Conservation (phyloP, 2,113 vertebrate genomes). For the Hippocampus abdominalis region DNA sequence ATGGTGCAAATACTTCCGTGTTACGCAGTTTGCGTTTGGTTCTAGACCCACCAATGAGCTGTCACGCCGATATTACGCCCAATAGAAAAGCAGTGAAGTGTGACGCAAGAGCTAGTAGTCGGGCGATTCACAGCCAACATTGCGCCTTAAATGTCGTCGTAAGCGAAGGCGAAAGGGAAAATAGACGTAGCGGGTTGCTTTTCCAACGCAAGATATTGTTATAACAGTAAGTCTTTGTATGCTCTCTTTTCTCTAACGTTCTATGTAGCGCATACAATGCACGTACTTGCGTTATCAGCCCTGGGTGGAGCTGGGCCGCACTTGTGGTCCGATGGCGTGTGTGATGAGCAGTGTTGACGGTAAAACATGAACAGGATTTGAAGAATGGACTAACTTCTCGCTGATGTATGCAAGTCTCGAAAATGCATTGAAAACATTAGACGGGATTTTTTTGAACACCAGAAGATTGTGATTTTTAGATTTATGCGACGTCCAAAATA, state of each 20-base stretch:
- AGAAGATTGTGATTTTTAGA: too few relatives aligned
- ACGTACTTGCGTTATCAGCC: constrained; percentile 25
- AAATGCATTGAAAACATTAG: neutral
- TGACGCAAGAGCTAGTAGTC: neutral
- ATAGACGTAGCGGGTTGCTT: neutral
- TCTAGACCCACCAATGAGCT: constrained; percentile 40
- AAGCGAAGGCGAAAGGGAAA: neutral
- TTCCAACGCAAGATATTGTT: neutral
- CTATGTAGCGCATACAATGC: neutral
- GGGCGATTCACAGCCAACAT: neutral
- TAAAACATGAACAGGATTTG: neutral
- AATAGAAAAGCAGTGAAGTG: constrained; percentile 30
- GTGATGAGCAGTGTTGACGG: neutral
- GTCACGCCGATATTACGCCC: neutral
- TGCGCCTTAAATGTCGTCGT: neutral
- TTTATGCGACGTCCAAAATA: too few relatives aligned
- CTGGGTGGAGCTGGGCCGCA: constrained; percentile 29
- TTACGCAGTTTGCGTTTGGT: constrained; percentile 32
- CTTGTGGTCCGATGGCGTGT: constrained; percentile 65
- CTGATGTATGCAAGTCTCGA: neutral
- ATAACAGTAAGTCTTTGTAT: constrained; percentile 14
- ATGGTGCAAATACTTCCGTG: constrained; percentile 28
- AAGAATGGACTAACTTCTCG: constrained; percentile 1
- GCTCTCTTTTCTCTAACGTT: neutral
- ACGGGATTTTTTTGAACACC: too few relatives aligned